Base-by-base conservation (phyloP, 2,888 invertebrate species). In the Cerastis leucographa region DNA sequence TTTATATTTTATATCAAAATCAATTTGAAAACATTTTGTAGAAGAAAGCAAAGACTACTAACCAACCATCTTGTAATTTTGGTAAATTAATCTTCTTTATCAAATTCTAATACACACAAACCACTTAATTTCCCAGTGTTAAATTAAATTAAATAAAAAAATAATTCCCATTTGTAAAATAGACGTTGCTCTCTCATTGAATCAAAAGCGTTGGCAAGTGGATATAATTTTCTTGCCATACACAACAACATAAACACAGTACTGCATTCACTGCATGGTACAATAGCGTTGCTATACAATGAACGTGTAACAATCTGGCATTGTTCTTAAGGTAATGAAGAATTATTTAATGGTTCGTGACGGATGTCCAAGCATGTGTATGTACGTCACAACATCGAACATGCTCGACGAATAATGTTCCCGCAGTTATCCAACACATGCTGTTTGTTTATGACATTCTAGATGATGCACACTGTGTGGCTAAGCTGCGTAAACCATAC, bases 31-130 rank as follows among this genome's bases (percentile, higher is more conserved):
- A 81, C 78, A 84, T 73, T 12, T 12, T 76, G 67, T 46, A 82
- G 80, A 86, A 82, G 80, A 86, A 88, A 87, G 85, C 85, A 85
- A 86, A 79, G 84, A 88, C 78, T 78, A 78, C 79, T 78, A 78
- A 78, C 54, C 82, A 76, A 71, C 51, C 71, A 70, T 42, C 29
- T 25, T 71, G 29, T 70, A 66, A 78, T 61, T 71, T 81, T 72
- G 54, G 68, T 35, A 76, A 75, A 80, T 70, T 65, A 83, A 71
- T 76, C 75, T 76, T 75, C 22, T 61, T 49, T 19, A 64, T 42
- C 14, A 74, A 84, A 65, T 56, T 46, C 22, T 74, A 71, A 64
- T 71, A 80, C 46, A 65, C 42, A 35, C 40, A 79, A 87, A 73
- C 81, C 71, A 75, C 12, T 71, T 69, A 69, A 72, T 49, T 46